A percentile compares a stretch with the other conserved stretches of the same genome.
These are phyloP conservation scores for Beris chalybata DNA, from an alignment of 2,888 invertebrate species.

Conservation along the genomic window DNA sequence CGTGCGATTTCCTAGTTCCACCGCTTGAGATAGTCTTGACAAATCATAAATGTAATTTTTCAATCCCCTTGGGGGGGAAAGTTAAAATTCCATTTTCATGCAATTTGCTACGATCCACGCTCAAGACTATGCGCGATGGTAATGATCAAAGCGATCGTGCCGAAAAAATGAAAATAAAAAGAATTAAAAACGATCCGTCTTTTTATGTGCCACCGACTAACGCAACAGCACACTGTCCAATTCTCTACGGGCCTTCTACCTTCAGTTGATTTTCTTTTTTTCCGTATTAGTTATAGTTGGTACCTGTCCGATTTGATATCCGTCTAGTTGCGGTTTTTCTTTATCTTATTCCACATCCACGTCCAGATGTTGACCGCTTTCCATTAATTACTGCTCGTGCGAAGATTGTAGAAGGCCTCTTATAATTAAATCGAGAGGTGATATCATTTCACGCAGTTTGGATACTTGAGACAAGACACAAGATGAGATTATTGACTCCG, in stretches of 20 bases:
- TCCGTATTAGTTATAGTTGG: conserved; percentile 7
- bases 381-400: conserved; percentile 22
- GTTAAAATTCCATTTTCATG: not conserved
- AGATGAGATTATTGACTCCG: too few species aligned
- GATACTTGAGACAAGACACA: too few species aligned
- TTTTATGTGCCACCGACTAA: conserved; percentile 24
- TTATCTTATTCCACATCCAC: conserved; percentile 5
- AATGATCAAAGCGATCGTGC: conserved; percentile 22
- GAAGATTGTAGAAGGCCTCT: conserved; percentile 2
- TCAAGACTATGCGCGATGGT: not conserved
- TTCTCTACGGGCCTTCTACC: conserved; percentile 3
- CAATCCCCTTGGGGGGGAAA: too few species aligned
- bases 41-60: too few species aligned
- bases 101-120: conserved; percentile 11
- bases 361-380: conserved; percentile 23
- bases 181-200: conserved; percentile 1
- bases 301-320: not conserved
- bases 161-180: conserved; percentile 13
- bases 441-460: not conserved
- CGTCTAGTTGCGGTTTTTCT: not conserved
- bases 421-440: conserved; percentile 11
- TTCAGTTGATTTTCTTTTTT: not conserved
- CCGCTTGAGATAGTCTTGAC: too few species aligned
- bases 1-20: too few species aligned
- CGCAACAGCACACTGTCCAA: conserved; percentile 17